Evolutionary conservation across 2,113 vertebrate genomes (phyloP).

Genomic region (Ancistrus triradiatus): DNA sequence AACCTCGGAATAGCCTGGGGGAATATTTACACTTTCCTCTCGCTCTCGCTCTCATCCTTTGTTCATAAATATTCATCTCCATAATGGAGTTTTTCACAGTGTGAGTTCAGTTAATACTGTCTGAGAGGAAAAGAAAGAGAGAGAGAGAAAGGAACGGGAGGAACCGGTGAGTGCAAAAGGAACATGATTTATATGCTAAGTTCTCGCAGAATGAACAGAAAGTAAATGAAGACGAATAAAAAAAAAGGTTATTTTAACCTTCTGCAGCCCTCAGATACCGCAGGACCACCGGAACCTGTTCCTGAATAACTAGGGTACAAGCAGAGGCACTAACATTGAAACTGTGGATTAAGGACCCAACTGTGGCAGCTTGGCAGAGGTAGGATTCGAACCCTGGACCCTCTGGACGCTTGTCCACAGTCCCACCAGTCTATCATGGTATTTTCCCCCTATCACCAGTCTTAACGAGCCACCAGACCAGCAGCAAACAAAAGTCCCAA

Average conservation of each 20-base stretch:
- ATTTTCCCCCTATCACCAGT: no score
- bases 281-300: no score
- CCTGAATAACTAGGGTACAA: no score
- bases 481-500: no score
- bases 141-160: background rate
- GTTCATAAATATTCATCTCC: slow-evolving; percentile 49
- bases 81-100: slow-evolving; percentile 49
- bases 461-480: no score
- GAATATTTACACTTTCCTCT: slow-evolving; percentile 47
- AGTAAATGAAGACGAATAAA: slow-evolving; percentile 20
- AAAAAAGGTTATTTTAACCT: background rate
- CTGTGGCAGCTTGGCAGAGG: no score
- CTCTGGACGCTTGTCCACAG: no score
- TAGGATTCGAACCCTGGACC: no score
- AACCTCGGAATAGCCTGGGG: slow-evolving; percentile 38
- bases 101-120: slow-evolving; percentile 46
- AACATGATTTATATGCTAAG: slow-evolving; percentile 24
- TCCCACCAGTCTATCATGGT: no score
- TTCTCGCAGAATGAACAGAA: slow-evolving; percentile 2
- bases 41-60: slow-evolving; percentile 36
- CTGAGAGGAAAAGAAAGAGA: slow-evolving; percentile 11
- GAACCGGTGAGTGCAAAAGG: slow-evolving; percentile 3
- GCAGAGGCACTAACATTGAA: no score
- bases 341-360: no score
- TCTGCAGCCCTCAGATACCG: no score